Conservation (phyloP, 1,140 invertebrate genomes). For the Tenebrio molitor region DNA sequence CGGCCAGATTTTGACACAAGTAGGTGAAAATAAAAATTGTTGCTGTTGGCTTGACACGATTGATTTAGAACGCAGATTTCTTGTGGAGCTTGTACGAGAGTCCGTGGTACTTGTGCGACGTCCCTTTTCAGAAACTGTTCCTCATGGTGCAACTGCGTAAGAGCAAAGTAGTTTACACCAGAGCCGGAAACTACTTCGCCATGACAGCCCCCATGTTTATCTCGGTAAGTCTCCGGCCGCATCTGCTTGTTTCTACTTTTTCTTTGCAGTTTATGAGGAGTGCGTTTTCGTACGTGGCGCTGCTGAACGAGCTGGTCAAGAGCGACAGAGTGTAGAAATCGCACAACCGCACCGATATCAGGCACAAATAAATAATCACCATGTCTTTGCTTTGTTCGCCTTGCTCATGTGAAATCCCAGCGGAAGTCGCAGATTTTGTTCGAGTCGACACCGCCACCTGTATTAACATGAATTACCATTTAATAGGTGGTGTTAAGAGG, state of each 20-base stretch:
- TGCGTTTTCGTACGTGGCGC: neutral
- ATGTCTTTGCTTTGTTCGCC: no score
- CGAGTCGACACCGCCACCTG: no score
- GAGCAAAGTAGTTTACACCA: neutral
- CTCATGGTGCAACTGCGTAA: neutral
- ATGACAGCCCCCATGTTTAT: neutral
- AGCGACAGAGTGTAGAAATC: no score
- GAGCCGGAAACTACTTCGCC: slow-evolving; percentile 9
- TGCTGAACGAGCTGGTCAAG: no score
- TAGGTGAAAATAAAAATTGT: neutral
- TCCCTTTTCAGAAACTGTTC: neutral
- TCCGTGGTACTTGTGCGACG: slow-evolving; percentile 1
- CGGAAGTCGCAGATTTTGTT: no score
- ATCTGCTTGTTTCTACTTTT: no score
- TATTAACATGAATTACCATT: no score
- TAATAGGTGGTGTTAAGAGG: no score
- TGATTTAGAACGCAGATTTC: neutral
- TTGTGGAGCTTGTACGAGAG: neutral
- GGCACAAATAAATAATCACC: no score
- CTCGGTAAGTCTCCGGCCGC: neutral
- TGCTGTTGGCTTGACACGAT: neutral
- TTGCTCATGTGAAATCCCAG: no score
- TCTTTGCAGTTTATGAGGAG: neutral
- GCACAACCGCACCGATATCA: no score
- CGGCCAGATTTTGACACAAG: slow-evolving; percentile 10